phyloP scores from a whole-genome alignment of 2,113 vertebrate species.

The Lontra canadensis region DNA sequence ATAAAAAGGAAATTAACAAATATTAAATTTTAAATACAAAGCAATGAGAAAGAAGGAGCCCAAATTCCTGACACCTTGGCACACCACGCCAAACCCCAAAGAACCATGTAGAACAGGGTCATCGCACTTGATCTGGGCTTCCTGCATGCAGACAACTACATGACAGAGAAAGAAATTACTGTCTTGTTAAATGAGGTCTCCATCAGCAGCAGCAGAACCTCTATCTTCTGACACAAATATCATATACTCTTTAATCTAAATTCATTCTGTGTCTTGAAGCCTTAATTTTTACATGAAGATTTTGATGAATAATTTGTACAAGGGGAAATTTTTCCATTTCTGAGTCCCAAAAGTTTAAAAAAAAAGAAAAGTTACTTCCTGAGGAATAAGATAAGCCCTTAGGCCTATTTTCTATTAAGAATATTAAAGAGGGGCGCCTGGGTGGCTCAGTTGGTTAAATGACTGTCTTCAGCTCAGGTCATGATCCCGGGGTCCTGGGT shows the following conservation, averaged over 20 bases:
- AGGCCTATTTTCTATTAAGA: background rate
- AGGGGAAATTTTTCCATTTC: background rate
- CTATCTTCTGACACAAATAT: background rate
- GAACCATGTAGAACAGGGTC: background rate
- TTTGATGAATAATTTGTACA: constrained; percentile 12
- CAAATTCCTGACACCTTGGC: background rate
- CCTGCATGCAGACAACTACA: background rate
- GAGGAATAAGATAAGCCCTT: background rate
- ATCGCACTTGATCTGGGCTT: background rate
- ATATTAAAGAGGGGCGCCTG: background rate
- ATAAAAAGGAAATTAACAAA: background rate
- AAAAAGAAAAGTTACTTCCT: background rate
- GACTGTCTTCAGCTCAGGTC: no score
- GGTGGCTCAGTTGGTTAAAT: no score
- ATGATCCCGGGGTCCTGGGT: no score
- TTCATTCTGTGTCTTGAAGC: background rate
- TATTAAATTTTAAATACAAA: constrained; percentile 32
- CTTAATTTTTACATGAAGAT: constrained; percentile 22
- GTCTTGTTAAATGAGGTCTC: background rate
- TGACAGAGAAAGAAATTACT: background rate
- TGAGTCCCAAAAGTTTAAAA: background rate
- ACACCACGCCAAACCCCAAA: background rate
- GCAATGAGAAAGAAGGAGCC: background rate
- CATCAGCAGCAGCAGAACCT: background rate
- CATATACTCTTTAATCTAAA: background rate